Evolutionary conservation across 92 coral and sea anemone genomes (phyloP).

Genomic region (Desmophyllum pertusum): DNA sequence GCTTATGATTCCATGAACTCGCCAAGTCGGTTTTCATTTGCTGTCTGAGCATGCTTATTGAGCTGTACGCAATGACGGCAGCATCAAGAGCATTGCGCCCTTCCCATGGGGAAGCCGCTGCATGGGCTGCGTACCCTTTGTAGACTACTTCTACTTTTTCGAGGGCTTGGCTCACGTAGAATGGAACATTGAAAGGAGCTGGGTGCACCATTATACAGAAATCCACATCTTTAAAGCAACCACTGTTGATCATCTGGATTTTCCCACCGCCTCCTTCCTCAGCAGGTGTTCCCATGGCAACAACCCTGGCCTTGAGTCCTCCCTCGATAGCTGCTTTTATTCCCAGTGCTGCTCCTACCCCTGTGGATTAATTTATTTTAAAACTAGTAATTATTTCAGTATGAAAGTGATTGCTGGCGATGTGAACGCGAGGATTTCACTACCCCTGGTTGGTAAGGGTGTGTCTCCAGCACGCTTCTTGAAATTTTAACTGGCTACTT

Average conservation of each 20-base stretch:
- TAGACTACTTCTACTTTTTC: conserved; percentile 61
- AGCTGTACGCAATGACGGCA: conserved; percentile 89
- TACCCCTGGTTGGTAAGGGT: no score
- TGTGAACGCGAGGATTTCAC: no score
- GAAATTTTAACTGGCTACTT: no score
- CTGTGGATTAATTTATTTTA: background rate
- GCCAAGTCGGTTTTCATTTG: conserved; percentile 95
- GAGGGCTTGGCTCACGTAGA: conserved; percentile 68
- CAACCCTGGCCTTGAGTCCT: conserved; percentile 51
- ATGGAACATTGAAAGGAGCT: conserved; percentile 82
- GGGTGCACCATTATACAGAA: conserved; percentile 93
- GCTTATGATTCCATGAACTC: conserved; percentile 88
- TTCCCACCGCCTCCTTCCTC: conserved; percentile 95
- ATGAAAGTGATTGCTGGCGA: no score
- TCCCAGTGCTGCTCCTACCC: conserved; percentile 37
- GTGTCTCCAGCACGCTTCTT: no score
- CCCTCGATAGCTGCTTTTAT: conserved; percentile 57
- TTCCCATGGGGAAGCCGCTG: conserved; percentile 70
- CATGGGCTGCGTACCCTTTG: conserved; percentile 78
- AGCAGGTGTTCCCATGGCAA: conserved; percentile 93
- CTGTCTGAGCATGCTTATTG: conserved; percentile 83
- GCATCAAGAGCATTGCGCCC: conserved; percentile 91
- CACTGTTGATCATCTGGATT: conserved; percentile 74
- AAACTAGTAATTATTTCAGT: no score
- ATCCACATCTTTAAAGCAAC: conserved; percentile 82